These are phyloP conservation scores for Amphipyra tragopoginis DNA, from an alignment of 2,888 invertebrate species.

Conservation along the genomic window DNA sequence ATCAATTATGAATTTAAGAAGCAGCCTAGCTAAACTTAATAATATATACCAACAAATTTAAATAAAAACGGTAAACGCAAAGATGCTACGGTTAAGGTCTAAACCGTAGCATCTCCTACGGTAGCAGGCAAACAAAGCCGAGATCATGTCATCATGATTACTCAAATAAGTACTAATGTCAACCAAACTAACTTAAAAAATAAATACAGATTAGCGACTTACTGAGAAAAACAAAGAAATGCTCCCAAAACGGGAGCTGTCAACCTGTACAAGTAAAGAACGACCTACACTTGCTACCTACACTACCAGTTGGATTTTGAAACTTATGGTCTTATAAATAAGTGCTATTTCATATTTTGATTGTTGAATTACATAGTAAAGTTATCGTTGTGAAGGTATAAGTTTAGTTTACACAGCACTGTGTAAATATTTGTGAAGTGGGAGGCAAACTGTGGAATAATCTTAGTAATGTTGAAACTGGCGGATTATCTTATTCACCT, in stretches of 20 bases:
- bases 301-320: conserved; percentile 27
- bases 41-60: background rate
- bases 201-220: conserved; percentile 78
- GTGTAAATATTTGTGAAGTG: conserved; percentile 81
- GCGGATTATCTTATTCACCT: conserved; percentile 77
- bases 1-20: background rate
- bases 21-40: background rate
- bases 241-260: conserved; percentile 80
- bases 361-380: conserved; percentile 42
- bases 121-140: conserved; percentile 39
- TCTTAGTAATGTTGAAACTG: conserved; percentile 70
- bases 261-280: conserved; percentile 60
- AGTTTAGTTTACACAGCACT: conserved; percentile 76
- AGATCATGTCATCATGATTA: conserved; percentile 46
- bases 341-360: conserved; percentile 16
- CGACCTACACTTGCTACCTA: conserved; percentile 27
- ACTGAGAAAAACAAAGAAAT: conserved; percentile 77
- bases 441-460: conserved; percentile 76
- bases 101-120: conserved; percentile 5
- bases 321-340: conserved; percentile 29
- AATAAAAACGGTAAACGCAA: background rate
- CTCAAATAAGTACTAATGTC: conserved; percentile 48
- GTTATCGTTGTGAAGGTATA: conserved; percentile 60
- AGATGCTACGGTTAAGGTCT: background rate
- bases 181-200: conserved; percentile 53